Evolutionary conservation across 2,113 vertebrate genomes (phyloP), one percentile per base, ranked within the genome.

Genomic region (Balaenoptera acutorostrata): DNA sequence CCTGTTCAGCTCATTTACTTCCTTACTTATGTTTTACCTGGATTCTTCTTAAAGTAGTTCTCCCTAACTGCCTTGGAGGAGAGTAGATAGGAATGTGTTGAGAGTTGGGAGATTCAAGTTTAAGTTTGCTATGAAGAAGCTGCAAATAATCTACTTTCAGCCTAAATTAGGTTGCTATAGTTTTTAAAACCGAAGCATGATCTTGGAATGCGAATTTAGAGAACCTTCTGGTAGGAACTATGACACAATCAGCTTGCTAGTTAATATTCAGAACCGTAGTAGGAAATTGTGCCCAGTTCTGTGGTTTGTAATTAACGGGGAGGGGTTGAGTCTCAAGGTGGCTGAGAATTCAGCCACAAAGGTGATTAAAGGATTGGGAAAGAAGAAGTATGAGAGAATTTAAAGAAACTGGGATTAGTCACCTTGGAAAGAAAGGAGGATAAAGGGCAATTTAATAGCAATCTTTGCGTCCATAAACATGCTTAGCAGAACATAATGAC

Each of bases 291-390:
- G 23, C 92, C 83, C 44, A 63, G 85, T 52, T 96, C 82, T 92
- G 63, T 68, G 71, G 46, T 93, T 94, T 93, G 78, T 86, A 84
- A 97, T 96, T 91, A 72, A 75, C 6, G 2, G 64, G 89, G 92
- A 96, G 83, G 23, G 57, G 36, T 64, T 83, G 41, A 87, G 78
- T 93, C 20, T 46, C 83, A 83, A 96, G 95, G 86, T 96, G 44
- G 68, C 68, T 71, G 63, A 90, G 90, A 96, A 87, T 95, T 97
- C 80, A 97, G 78, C 93, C 83, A 80, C 82, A 87, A 89, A 96
- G 89, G 95, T 93, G 86, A 93, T 96, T 96, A 96, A 97, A 97
- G 63, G 71, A 88, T 91, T 97, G 96, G 49, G 92, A 97, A 94
- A 91, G 74, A 46, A 74, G 93, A 96, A 78, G 66, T 95, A 29